phyloP scores from a whole-genome alignment of 2,888 invertebrate genomes.

The Venusia cambrica region DNA sequence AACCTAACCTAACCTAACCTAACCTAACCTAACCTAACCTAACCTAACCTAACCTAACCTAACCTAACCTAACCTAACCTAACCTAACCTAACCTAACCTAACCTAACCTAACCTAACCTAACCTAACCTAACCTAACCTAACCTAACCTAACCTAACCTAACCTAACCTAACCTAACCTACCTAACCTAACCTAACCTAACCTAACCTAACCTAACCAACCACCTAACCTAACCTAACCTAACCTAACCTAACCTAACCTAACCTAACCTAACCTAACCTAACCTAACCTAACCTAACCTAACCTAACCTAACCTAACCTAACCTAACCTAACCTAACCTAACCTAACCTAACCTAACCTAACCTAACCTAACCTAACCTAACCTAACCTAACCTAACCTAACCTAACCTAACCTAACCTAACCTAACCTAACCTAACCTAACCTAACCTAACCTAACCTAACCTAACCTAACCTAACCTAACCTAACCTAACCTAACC shows the following conservation, averaged over 20 bases:
- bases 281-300: slow-evolving; percentile 3
- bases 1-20: slow-evolving; percentile 3
- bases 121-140: slow-evolving; percentile 3
- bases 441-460: slow-evolving; percentile 5
- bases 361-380: slow-evolving; percentile 3
- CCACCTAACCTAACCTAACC: slow-evolving; percentile 3
- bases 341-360: slow-evolving; percentile 3
- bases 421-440: slow-evolving; percentile 4
- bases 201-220: slow-evolving; percentile 3
- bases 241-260: slow-evolving; percentile 3
- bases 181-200: slow-evolving; percentile 3
- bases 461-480: slow-evolving; percentile 5
- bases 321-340: slow-evolving; percentile 3
- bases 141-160: slow-evolving; percentile 3
- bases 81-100: slow-evolving; percentile 3
- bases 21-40: slow-evolving; percentile 3
- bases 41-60: slow-evolving; percentile 3
- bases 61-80: slow-evolving; percentile 3
- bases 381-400: slow-evolving; percentile 3
- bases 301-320: slow-evolving; percentile 3
- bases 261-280: slow-evolving; percentile 3
- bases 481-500: slow-evolving; percentile 5
- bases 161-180: slow-evolving; percentile 3
- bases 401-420: slow-evolving; percentile 3
- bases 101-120: slow-evolving; percentile 3